phyloP scores from a whole-genome alignment of 2,113 vertebrate species.

The Charadrius vociferus region DNA sequence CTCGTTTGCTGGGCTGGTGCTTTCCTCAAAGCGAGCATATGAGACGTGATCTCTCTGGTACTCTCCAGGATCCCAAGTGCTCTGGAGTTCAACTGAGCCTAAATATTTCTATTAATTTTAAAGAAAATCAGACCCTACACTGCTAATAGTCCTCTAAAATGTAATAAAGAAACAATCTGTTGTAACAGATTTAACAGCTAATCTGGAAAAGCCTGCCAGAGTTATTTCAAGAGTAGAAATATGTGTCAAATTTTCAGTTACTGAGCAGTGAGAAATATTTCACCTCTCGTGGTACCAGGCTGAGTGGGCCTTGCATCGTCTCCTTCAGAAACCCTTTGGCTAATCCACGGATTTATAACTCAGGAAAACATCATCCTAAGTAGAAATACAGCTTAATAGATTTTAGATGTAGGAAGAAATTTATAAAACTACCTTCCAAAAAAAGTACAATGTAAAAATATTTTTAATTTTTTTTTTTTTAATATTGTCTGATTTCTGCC shows the following conservation, averaged over 20 bases:
- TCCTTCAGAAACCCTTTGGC: not conserved
- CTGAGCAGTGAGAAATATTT: not conserved
- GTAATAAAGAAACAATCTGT: not conserved
- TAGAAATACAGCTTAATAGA: not conserved
- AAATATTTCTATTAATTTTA: not conserved
- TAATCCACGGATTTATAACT: not conserved
- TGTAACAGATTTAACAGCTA: not conserved
- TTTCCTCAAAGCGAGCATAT: not conserved
- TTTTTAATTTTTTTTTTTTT: too few species aligned
- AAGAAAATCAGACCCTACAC: not conserved
- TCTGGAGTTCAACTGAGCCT: not conserved
- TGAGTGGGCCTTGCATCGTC: not conserved
- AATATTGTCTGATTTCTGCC: not conserved
- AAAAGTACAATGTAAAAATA: not conserved
- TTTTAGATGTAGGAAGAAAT: not conserved
- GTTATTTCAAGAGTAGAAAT: not conserved
- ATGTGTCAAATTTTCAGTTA: not conserved
- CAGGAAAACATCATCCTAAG: not conserved
- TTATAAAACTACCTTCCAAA: not conserved
- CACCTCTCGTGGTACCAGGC: not conserved
- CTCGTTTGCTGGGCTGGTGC: not conserved
- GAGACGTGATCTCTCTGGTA: not conserved
- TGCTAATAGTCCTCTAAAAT: not conserved
- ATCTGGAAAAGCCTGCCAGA: not conserved
- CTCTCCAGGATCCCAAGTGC: not conserved